phyloP scores from a whole-genome alignment of 2,797 vertebrate species.

The Oreochromis grahami region DNA sequence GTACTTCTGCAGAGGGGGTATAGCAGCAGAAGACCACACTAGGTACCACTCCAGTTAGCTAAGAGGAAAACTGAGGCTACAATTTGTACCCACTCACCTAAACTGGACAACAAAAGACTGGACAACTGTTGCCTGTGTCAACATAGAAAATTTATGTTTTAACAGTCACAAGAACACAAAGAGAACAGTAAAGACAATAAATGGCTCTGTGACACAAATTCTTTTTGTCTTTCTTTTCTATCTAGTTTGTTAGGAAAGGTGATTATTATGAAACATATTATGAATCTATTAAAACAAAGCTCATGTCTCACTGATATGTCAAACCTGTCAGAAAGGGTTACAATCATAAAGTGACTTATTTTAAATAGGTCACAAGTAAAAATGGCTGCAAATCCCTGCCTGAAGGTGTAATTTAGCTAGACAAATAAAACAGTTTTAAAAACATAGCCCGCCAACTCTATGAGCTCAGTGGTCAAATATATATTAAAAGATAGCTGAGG shows the following conservation, averaged over 20 bases:
- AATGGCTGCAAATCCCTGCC: fast-evolving
- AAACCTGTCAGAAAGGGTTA: not conserved
- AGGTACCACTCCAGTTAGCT: not conserved
- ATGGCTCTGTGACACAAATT: not conserved
- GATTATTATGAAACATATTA: not conserved
- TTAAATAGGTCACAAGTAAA: not conserved
- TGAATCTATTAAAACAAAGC: not conserved
- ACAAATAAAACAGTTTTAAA: not conserved
- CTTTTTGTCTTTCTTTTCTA: not conserved
- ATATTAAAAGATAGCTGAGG: not conserved
- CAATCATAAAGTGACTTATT: not conserved
- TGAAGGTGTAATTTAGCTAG: fast-evolving
- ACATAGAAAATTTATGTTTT: not conserved
- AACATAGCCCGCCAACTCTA: fast-evolving
- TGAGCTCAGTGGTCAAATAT: not conserved
- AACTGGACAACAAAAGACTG: not conserved
- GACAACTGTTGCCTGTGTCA: not conserved
- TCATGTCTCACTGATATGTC: not conserved
- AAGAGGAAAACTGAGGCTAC: not conserved
- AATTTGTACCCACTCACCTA: not conserved
- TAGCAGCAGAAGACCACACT: not conserved
- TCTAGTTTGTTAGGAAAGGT: not conserved
- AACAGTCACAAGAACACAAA: not conserved
- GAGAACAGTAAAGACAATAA: not conserved
- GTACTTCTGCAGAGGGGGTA: fast-evolving